Evolutionary conservation across 2,888 invertebrate genomes (phyloP).

Genomic region (Drosophila antonietae): DNA sequence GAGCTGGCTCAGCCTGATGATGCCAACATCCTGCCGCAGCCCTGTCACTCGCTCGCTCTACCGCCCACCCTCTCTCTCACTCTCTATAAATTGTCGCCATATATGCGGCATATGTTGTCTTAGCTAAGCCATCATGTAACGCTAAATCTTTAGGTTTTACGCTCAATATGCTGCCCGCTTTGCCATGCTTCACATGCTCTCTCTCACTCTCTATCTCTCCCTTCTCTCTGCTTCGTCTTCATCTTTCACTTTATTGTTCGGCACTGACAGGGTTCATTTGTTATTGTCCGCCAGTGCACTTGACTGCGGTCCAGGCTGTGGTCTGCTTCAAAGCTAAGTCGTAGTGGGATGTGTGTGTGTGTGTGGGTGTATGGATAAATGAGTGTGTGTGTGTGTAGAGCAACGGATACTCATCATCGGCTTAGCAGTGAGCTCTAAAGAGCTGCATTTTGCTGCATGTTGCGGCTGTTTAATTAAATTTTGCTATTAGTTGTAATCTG

Average conservation of each 20-base stretch:
- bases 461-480: constrained; percentile 70
- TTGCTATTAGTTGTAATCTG: constrained; percentile 65
- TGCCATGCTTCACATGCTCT: background rate
- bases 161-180: constrained; percentile 62
- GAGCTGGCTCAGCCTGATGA: constrained; percentile 39
- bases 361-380: background rate
- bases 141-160: constrained; percentile 75
- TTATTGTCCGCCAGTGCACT: constrained; percentile 78
- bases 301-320: constrained; percentile 61
- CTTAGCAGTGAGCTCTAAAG: constrained; percentile 32
- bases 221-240: background rate
- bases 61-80: background rate
- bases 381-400: constrained; percentile 8
- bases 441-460: constrained; percentile 38
- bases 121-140: constrained; percentile 67
- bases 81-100: constrained; percentile 49
- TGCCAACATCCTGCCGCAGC: constrained; percentile 6
- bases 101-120: constrained; percentile 60
- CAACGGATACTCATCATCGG: constrained; percentile 49
- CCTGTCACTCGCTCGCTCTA: background rate
- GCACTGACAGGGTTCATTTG: constrained; percentile 67
- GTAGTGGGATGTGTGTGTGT: background rate
- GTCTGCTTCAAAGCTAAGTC: background rate
- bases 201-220: background rate
- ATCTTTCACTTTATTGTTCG: constrained; percentile 49